Conservation (phyloP, 2,113 vertebrate genomes). For the Cromileptes altivelis region DNA sequence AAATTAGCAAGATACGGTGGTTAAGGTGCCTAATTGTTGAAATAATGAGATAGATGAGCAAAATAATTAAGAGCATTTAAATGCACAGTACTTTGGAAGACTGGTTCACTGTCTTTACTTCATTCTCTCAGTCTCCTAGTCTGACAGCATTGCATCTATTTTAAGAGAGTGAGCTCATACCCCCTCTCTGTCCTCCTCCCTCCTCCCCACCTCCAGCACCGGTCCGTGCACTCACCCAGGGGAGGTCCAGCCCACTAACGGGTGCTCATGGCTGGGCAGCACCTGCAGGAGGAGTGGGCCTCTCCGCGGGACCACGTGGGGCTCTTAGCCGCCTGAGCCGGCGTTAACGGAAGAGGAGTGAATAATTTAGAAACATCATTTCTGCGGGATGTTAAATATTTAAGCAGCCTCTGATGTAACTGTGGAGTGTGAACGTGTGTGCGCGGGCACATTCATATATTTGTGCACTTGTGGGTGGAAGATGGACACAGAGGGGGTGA, state of each 20-base stretch:
- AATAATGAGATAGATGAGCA: background rate
- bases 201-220: slow-evolving; percentile 63
- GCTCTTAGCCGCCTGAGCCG: slow-evolving; percentile 74
- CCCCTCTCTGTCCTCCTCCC: slow-evolving; percentile 46
- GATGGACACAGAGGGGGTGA: slow-evolving; percentile 67
- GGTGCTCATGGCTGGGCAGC: slow-evolving; percentile 70
- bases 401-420: slow-evolving; percentile 79
- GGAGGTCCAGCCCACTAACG: slow-evolving; percentile 73
- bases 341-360: slow-evolving; percentile 71
- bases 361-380: slow-evolving; percentile 81
- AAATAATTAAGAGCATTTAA: slow-evolving; percentile 24
- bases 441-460: slow-evolving; percentile 23
- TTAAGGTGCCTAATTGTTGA: slow-evolving; percentile 3
- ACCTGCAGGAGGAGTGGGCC: slow-evolving; percentile 65
- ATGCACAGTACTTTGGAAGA: background rate
- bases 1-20: background rate
- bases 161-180: slow-evolving; percentile 80
- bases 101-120: slow-evolving; percentile 53
- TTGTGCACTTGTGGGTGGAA: slow-evolving; percentile 55
- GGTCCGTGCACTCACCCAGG: slow-evolving; percentile 60
- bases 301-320: slow-evolving; percentile 69
- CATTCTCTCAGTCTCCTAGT: slow-evolving; percentile 64
- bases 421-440: slow-evolving; percentile 55
- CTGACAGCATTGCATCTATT: slow-evolving; percentile 79
- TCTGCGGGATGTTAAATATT: slow-evolving; percentile 78